Conservation (phyloP, 2,888 invertebrate species). For the Dynastes tityus region DNA sequence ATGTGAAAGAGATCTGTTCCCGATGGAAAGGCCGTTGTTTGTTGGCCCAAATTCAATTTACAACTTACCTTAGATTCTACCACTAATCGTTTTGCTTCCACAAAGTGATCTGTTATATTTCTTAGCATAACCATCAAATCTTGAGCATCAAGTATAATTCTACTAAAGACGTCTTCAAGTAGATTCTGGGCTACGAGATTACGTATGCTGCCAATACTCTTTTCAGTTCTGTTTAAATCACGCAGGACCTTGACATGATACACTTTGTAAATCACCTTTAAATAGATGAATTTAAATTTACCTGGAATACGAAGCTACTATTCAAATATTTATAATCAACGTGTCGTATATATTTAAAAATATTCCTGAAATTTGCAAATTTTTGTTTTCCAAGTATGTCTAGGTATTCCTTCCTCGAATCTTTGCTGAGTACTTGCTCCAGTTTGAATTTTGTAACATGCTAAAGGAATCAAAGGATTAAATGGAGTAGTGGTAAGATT, state of each 20-base stretch:
- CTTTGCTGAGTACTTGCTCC: background rate
- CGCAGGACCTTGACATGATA: conserved; percentile 5
- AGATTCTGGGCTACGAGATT: background rate
- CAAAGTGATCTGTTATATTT: background rate
- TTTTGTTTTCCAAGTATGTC: conserved; percentile 10
- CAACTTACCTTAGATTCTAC: background rate
- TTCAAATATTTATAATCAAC: conserved; percentile 14
- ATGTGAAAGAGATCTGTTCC: too few relatives aligned
- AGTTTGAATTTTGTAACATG: background rate
- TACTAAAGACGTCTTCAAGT: background rate
- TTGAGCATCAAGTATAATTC: background rate
- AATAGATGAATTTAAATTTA: background rate
- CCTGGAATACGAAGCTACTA: background rate
- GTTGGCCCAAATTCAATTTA: background rate
- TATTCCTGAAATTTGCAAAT: background rate
- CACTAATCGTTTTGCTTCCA: background rate
- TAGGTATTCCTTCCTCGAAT: background rate
- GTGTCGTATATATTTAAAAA: background rate
- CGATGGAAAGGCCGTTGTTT: too few relatives aligned
- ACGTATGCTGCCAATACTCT: background rate
- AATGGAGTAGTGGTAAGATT: background rate
- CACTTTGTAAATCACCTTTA: too few relatives aligned
- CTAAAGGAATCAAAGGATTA: background rate
- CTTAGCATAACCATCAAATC: background rate
- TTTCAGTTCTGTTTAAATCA: background rate